These are phyloP conservation scores for Orius insidiosus DNA, from an alignment of 1,140 invertebrate species.

Conservation along the genomic window DNA sequence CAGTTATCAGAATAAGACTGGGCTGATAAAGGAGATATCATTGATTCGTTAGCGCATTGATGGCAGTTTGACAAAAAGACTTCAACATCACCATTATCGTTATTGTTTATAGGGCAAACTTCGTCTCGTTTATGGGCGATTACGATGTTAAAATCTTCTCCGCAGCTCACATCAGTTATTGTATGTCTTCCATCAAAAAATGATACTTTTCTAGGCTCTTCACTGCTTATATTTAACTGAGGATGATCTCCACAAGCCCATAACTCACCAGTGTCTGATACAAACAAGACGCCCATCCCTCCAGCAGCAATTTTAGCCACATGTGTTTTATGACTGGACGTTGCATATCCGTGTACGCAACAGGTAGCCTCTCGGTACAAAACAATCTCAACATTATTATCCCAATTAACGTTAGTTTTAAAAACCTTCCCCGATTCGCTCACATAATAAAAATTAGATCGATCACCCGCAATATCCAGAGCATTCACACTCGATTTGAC, in stretches of 20 bases:
- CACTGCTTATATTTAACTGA: constrained; percentile 42
- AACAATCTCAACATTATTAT: not conserved
- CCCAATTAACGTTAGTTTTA: not conserved
- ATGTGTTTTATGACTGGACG: not conserved
- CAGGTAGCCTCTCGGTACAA: not conserved
- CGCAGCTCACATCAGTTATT: constrained; percentile 37
- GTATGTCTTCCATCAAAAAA: constrained; percentile 43
- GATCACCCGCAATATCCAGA: not conserved
- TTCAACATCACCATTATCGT: constrained; percentile 33
- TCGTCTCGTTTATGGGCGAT: constrained; percentile 39
- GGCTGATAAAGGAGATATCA: constrained; percentile 29
- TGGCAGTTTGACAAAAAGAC: constrained; percentile 45
- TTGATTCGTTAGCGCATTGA: constrained; percentile 24
- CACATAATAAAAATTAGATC: not conserved
- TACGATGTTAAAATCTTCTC: constrained; percentile 46
- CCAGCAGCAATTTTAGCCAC: constrained; percentile 3
- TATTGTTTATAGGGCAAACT: constrained; percentile 29
- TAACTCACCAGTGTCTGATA: constrained; percentile 47
- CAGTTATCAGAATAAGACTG: constrained; percentile 31
- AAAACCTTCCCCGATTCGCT: constrained; percentile 4
- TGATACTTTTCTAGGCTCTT: constrained; percentile 40
- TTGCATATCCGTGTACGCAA: constrained; percentile 6
- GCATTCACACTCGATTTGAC: constrained; percentile 3
- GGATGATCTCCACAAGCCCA: constrained; percentile 56
- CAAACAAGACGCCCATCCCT: constrained; percentile 34